phyloP scores from a whole-genome alignment of 2,113 vertebrate genomes.

The Xerus inauris region DNA sequence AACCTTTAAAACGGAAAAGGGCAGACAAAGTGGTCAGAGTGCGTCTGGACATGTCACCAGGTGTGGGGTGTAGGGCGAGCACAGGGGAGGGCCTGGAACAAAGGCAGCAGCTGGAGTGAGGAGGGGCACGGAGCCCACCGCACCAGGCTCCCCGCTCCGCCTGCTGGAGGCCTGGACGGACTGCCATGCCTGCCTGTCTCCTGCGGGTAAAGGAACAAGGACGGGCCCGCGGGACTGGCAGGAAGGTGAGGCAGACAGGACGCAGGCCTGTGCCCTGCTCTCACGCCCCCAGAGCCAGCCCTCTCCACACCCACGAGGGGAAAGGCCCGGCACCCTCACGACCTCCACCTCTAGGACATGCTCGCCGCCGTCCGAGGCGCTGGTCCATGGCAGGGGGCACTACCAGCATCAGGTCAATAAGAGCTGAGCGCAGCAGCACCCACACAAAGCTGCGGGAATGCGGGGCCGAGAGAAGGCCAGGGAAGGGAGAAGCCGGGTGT shows the following conservation, averaged over 20 bases:
- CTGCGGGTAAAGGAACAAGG: neutral
- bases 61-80: neutral
- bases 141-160: too few species aligned
- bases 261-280: neutral
- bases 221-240: fast-evolving
- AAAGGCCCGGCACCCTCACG: too few species aligned
- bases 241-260: neutral
- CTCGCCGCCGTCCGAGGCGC: too few species aligned
- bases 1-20: neutral
- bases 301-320: too few species aligned
- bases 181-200: too few species aligned
- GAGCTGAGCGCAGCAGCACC: too few species aligned
- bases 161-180: too few species aligned
- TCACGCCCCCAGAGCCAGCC: neutral
- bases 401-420: fast-evolving
- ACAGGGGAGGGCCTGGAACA: neutral
- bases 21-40: neutral
- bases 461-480: too few species aligned
- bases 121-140: neutral
- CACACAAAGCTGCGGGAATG: too few species aligned
- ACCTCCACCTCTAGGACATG: too few species aligned
- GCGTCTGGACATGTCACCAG: neutral
- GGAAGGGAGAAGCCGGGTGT: too few species aligned
- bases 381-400: too few species aligned
- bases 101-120: fast-evolving